Conservation (phyloP, 2,888 invertebrate genomes). For the Conops quadrifasciatus region DNA sequence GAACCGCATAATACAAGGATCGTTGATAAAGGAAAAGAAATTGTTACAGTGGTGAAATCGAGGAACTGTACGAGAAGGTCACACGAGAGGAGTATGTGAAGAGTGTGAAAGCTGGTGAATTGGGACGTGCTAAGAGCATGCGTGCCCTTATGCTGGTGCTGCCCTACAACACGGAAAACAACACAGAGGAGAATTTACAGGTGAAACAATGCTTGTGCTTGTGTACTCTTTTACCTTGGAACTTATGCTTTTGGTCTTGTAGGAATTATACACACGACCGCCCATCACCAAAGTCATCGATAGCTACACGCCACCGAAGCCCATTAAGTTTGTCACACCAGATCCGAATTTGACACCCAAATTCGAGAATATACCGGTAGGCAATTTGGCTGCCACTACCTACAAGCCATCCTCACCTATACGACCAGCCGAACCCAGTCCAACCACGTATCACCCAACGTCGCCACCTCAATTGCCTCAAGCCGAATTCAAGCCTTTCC, state of each 20-base stretch:
- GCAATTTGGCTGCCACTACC: constrained; percentile 65
- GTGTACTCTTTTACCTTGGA: constrained; percentile 11
- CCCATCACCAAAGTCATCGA: constrained; percentile 63
- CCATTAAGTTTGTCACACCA: constrained; percentile 57
- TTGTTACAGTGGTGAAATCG: constrained; percentile 66
- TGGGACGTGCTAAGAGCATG: constrained; percentile 63
- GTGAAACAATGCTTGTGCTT: constrained; percentile 41
- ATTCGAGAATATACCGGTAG: constrained; percentile 51
- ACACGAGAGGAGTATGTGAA: constrained; percentile 64
- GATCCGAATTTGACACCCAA: constrained; percentile 53
- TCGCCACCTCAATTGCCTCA: constrained; percentile 46
- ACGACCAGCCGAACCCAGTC: constrained; percentile 48
- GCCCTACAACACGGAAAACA: constrained; percentile 63
- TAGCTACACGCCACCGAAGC: constrained; percentile 56
- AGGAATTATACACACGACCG: constrained; percentile 63
- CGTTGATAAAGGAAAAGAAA: background rate
- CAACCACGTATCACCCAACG: constrained; percentile 56
- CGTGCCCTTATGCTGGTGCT: constrained; percentile 63
- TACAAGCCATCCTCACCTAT: constrained; percentile 64
- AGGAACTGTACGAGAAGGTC: constrained; percentile 65
- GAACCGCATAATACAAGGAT: background rate
- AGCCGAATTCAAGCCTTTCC: constrained; percentile 44
- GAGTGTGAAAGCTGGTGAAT: constrained; percentile 62
- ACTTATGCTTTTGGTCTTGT: background rate
- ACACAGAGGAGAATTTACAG: constrained; percentile 61